Evolutionary conservation across 2,797 vertebrate species (phyloP), one percentile per base, ranked within the genome.

Genomic region (Lophius americanus): DNA sequence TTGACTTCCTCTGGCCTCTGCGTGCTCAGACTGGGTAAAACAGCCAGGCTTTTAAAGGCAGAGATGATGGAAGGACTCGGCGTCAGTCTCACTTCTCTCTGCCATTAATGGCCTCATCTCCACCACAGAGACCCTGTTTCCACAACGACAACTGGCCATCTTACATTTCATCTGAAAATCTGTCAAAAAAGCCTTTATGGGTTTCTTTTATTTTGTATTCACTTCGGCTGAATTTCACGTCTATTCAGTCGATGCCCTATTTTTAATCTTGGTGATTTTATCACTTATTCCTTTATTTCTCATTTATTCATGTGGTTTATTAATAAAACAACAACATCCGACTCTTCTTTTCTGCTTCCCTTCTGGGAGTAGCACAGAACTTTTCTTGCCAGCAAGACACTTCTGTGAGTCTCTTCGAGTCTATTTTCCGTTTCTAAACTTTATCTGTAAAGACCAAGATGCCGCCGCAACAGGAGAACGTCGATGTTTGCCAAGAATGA

Each of bases 231-330:
- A 42, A 56, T 71, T 60, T 70, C 38, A 56, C 50, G 35, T 32
- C 12, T 56, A 23, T 36, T 50, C 62, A 9, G 57, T 35, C 6
- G 9, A 32, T 68, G 79, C 32, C 69, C 81, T 76, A 81, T 58
- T 80, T 87, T 82, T 64, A 69, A 77, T 78, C 68, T 57, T 52
- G 75, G 77, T 78, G 70, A 75, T 78, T 87, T 80, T 75, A 67
- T 63, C 71, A 75, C 76, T 62, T 70, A 83, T 58, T 23, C 61
- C 70, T 68, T 56, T 65, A 81, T 75, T 63, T 38, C 61, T 78
- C 68, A 82, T 80, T 88, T 84, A 87, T 89, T 88, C 69, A 83
- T 86, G 63, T 11, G 3, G 51, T 73, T 81, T 73, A 85, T 84
- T 86, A 88, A 87, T 87, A 86, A 88, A 89, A 84, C 70, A 83